These are phyloP conservation scores for Drosophila prosaltans DNA, from an alignment of 1,140 invertebrate species.

Conservation along the genomic window DNA sequence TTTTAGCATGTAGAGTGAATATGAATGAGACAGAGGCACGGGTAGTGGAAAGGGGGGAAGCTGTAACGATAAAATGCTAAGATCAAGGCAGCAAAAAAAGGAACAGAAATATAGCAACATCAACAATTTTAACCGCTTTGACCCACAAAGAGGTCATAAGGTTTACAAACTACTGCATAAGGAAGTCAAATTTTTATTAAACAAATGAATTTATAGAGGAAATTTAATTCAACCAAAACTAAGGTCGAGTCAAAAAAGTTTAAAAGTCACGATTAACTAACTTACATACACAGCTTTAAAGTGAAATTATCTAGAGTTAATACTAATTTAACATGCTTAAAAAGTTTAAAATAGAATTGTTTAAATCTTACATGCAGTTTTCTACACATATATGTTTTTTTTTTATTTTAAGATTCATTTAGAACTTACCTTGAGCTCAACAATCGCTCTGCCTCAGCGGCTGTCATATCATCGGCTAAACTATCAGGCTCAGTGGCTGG, in stretches of 20 bases:
- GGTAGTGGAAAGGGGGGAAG: background rate
- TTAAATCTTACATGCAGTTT: background rate
- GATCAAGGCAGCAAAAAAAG: background rate
- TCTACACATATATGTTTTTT: too few relatives aligned
- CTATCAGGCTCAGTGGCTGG: conserved; percentile 60
- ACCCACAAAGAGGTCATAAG: conserved; percentile 3
- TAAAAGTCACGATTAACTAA: too few relatives aligned
- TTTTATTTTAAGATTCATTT: too few relatives aligned
- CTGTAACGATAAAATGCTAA: background rate
- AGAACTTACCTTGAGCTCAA: conserved; percentile 89
- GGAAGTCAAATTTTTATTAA: conserved; percentile 9
- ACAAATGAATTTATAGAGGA: background rate
- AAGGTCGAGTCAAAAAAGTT: too few relatives aligned
- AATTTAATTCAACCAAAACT: background rate
- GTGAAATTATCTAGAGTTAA: too few relatives aligned
- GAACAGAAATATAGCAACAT: background rate
- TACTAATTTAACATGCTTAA: conserved; percentile 6
- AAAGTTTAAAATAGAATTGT: background rate
- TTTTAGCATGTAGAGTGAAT: conserved; percentile 6
- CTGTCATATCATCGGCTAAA: conserved; percentile 89
- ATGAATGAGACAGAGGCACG: background rate
- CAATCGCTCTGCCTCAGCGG: conserved; percentile 92
- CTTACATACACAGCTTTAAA: too few relatives aligned
- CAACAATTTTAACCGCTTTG: background rate
- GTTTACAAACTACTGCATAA: background rate